These are phyloP conservation scores for Thamnophis elegans DNA, from an alignment of 2,797 vertebrate genomes.

Conservation along the genomic window DNA sequence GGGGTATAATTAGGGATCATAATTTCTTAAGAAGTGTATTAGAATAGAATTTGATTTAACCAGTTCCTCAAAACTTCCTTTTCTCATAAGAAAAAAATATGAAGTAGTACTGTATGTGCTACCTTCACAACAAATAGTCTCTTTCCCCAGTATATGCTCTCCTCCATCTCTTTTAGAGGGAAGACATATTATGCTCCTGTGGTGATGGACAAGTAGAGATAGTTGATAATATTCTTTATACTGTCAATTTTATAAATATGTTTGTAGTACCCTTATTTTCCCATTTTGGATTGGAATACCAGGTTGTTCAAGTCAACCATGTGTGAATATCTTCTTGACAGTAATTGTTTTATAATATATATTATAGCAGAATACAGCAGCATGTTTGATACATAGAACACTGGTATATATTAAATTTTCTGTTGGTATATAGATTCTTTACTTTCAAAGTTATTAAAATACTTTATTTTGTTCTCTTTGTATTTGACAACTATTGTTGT, in stretches of 20 bases:
- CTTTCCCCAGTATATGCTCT: background rate
- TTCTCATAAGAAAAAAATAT: background rate
- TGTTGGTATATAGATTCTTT: background rate
- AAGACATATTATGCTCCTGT: background rate
- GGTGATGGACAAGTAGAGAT: background rate
- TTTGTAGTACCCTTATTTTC: background rate
- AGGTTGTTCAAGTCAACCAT: background rate
- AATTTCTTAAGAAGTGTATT: background rate
- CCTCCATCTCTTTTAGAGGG: background rate
- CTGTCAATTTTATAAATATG: background rate
- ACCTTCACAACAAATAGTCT: background rate
- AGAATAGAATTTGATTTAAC: background rate
- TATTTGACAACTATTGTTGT: background rate
- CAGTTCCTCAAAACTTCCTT: background rate
- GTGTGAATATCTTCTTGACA: background rate
- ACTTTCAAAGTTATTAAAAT: background rate
- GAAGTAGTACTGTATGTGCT: background rate
- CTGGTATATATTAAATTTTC: background rate
- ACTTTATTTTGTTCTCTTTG: background rate
- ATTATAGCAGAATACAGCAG: background rate
- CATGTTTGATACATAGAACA: background rate
- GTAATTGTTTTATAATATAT: background rate
- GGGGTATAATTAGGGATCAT: background rate
- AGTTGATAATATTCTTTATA: background rate
- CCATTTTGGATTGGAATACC: background rate